Percentiles rank a stretch among this genome's conserved stretches.
Conservation (phyloP, 2,797 vertebrate genomes). For the Pelochelys cantorii region DNA sequence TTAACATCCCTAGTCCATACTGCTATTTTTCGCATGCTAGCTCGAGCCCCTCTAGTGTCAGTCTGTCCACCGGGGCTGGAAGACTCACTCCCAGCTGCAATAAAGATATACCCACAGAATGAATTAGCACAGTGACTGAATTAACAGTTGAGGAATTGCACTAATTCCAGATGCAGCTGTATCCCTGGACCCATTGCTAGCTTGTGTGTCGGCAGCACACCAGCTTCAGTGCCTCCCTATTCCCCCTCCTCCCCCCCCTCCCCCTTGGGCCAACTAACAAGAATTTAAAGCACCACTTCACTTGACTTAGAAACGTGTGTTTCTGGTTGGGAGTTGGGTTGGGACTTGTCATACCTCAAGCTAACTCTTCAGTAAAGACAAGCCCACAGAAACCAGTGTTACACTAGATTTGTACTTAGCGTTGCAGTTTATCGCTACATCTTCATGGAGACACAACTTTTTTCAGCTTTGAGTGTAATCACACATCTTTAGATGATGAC, state of each 20-base stretch:
- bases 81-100: neutral
- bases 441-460: too few relatives aligned
- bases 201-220: neutral
- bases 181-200: neutral
- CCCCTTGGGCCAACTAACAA: neutral
- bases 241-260: too few relatives aligned
- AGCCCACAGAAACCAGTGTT: too few relatives aligned
- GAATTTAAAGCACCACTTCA: neutral
- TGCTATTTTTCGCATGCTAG: neutral
- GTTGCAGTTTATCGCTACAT: too few relatives aligned
- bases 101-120: neutral
- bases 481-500: too few relatives aligned
- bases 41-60: neutral
- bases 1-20: too few relatives aligned
- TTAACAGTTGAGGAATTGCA: accelerated
- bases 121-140: neutral
- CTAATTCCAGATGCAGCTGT: neutral
- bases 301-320: neutral
- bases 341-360: neutral
- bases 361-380: neutral
- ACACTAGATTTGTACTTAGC: too few relatives aligned
- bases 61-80: neutral
- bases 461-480: too few relatives aligned
- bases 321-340: neutral
- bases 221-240: neutral